Percentiles rank a stretch among this genome's conserved stretches.
These are phyloP conservation scores for Chaetura pelagica DNA, from an alignment of 2,113 vertebrate species.

Conservation along the genomic window DNA sequence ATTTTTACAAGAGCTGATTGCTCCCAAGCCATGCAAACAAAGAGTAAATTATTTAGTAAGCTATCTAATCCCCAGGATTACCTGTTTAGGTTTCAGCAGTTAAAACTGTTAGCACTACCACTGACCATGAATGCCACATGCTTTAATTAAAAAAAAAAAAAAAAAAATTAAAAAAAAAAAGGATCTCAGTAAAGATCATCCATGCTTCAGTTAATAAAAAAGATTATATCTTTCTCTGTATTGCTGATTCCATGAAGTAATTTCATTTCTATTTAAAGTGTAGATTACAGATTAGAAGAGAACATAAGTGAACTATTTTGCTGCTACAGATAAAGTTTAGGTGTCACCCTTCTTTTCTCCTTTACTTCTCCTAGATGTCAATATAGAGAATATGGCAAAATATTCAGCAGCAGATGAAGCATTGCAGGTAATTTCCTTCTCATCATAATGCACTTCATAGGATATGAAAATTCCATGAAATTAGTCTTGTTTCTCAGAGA, in stretches of 20 bases:
- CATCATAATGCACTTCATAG: background rate
- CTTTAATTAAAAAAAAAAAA: background rate
- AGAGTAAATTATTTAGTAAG: accelerated
- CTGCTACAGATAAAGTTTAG: background rate
- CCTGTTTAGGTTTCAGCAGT: background rate
- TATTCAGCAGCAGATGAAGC: background rate
- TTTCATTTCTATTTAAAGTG: background rate
- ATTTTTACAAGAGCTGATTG: background rate
- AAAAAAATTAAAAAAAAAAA: background rate
- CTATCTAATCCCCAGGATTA: background rate
- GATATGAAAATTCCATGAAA: constrained; percentile 15
- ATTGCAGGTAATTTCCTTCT: background rate
- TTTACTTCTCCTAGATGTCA: background rate
- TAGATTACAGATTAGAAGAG: background rate
- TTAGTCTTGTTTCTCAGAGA: background rate
- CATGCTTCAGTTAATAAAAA: background rate
- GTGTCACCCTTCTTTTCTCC: background rate
- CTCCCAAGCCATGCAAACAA: background rate
- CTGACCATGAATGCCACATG: background rate
- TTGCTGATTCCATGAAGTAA: background rate
- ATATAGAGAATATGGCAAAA: background rate
- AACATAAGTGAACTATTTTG: background rate
- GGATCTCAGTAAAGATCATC: background rate
- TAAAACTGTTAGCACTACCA: background rate
- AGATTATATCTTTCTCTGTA: background rate